These are phyloP conservation scores for Tachyglossus aculeatus DNA, from an alignment of 2,797 vertebrate species.

Conservation along the genomic window DNA sequence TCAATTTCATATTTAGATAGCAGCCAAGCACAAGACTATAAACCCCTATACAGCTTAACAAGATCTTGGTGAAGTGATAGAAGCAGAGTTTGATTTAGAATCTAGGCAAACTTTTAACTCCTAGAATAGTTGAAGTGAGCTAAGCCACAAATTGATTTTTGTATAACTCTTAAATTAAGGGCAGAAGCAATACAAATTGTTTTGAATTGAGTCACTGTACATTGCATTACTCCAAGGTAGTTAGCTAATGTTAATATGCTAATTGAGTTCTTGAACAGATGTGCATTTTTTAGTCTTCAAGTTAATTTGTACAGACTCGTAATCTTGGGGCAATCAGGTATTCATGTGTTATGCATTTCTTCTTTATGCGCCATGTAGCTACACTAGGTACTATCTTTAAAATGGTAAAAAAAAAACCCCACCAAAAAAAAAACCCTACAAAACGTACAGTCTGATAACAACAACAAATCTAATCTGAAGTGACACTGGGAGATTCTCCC, in stretches of 20 bases:
- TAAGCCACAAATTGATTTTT: constrained; percentile 60
- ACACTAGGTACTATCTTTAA: constrained; percentile 72
- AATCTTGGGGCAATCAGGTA: constrained; percentile 59
- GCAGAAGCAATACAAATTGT: background rate
- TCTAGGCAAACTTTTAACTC: background rate
- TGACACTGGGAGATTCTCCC: constrained; percentile 76
- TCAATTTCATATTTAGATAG: constrained; percentile 34
- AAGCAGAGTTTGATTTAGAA: constrained; percentile 1
- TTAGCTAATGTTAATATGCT: constrained; percentile 62
- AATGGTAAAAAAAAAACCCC: constrained; percentile 74
- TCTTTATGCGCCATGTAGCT: constrained; percentile 43
- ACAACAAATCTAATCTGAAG: constrained; percentile 82
- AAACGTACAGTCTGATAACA: constrained; percentile 77
- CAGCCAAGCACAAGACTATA: background rate
- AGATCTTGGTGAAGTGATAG: constrained; percentile 12
- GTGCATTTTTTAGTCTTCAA: background rate
- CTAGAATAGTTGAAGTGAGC: constrained; percentile 34
- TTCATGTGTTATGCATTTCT: constrained; percentile 44
- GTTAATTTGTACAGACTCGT: constrained; percentile 59
- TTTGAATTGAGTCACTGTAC: constrained; percentile 1
- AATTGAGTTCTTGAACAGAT: constrained; percentile 36
- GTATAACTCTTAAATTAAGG: constrained; percentile 52
- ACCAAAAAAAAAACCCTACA: too few species aligned
- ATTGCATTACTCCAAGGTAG: constrained; percentile 38
- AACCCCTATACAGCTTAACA: constrained; percentile 4